A percentile compares a stretch with the other conserved stretches of the same genome.
Conservation (phyloP, 2,113 vertebrate species). For the Cyprinodon brontotheroides region DNA sequence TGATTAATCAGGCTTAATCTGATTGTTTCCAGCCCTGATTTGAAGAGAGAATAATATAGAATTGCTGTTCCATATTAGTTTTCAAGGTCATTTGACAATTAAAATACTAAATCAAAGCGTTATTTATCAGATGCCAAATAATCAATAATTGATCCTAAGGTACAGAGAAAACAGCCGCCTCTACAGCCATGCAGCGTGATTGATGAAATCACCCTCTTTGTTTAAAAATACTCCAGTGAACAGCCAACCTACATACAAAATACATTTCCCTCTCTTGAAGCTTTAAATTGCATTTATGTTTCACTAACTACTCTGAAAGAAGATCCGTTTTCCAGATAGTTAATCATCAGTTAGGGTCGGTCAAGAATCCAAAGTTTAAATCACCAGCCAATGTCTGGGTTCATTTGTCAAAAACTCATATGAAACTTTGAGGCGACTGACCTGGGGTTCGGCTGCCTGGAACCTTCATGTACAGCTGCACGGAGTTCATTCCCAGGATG, state of each 20-base stretch:
- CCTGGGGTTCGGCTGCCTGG: constrained; percentile 92
- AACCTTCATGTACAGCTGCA: constrained; percentile 97
- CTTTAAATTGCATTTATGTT: not conserved
- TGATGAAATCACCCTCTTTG: too few species aligned
- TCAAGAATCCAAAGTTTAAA: not conserved
- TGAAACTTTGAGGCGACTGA: constrained; percentile 43
- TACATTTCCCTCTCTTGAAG: not conserved
- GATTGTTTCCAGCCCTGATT: too few species aligned
- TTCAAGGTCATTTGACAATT: not conserved
- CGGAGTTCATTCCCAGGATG: constrained; percentile 96
- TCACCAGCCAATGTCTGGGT: not conserved
- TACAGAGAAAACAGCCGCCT: too few species aligned
- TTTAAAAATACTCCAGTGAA: too few species aligned
- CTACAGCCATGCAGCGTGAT: too few species aligned
- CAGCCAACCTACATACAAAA: too few species aligned
- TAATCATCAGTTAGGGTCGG: not conserved
- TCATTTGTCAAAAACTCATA: not conserved
- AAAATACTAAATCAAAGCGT: not conserved
- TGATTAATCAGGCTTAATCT: too few species aligned
- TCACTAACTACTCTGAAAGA: not conserved
- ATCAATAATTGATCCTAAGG: not conserved
- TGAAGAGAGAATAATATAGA: too few species aligned
- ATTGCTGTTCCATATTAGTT: too few species aligned
- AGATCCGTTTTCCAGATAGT: not conserved
- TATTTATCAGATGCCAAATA: too few species aligned